Evolutionary conservation across 2,888 invertebrate genomes (phyloP), one percentile per base, ranked within the genome.

Genomic region (Rhingia rostrata): DNA sequence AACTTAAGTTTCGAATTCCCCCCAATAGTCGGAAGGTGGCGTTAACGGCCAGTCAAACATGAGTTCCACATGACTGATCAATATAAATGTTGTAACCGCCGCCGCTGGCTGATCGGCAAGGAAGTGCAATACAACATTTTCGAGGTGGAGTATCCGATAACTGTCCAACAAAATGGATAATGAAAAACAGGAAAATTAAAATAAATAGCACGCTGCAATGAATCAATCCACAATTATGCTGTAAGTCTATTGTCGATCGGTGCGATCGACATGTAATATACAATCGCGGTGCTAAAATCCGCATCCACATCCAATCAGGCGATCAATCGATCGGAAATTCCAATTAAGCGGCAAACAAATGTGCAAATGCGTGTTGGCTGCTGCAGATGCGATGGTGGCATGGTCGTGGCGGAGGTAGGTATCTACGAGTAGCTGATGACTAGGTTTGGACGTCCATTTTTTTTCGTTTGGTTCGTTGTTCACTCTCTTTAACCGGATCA

Each of bases 301-400:
- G 79, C 83, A 69, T 79, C 83, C 79, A 83, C 61, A 54, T 79
- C 79, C 83, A 83, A 83, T 83, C 83, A 79, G 56, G 69, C 73
- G 83, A 83, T 83, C 83, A 83, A 83, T 83, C 67, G 79, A 83
- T 83, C 83, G 83, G 79, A 83, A 83, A 83, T 79, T 79, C 83
- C 83, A 83, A 83, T 83, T 83, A 83, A 83, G 83, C 73, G 79
- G 83, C 83, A 83, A 83, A 79, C 83, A 79, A 83, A 83, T 83
- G 83, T 83, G 83, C 79, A 79, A 79, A 83, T 83, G 83, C 83
- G 79, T 83, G 43, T 22, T 22, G 22, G 22, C 61, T 70, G 56
- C 14, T 82, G 30, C 37, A 14, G 22, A 4, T 35, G 49, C 6
- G 7, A n/a, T 12, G 32, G 14, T 30, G 30, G 12, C 22, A 2